Conservation (phyloP, 2,797 vertebrate genomes). For the Echeneis naucrates region DNA sequence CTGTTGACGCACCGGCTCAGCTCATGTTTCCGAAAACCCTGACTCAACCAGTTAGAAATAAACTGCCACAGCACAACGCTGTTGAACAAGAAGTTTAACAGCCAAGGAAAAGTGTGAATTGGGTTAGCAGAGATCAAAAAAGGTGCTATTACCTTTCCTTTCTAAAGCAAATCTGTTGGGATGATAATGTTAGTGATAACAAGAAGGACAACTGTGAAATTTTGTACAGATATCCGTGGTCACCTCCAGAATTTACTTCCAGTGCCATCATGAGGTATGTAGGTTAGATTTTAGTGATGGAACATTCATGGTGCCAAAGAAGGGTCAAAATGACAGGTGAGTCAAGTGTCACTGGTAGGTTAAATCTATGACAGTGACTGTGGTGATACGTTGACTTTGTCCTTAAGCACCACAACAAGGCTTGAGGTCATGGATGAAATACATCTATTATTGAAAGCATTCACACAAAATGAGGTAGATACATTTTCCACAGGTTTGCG, state of each 20-base stretch:
- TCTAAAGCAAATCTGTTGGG: background rate
- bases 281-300: background rate
- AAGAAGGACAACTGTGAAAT: background rate
- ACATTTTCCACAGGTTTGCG: background rate
- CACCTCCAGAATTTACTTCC: no score
- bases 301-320: background rate
- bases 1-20: slow-evolving; percentile 1
- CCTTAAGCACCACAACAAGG: background rate
- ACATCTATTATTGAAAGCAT: background rate
- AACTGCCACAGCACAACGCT: background rate
- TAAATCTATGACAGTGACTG: background rate
- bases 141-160: background rate
- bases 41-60: slow-evolving; percentile 19
- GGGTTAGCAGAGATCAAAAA: background rate
- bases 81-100: background rate
- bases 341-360: no score
- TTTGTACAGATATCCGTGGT: no score
- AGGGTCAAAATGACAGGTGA: background rate
- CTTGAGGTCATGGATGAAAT: background rate
- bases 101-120: background rate
- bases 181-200: background rate
- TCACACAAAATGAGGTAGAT: background rate
- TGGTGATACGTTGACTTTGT: background rate
- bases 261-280: background rate
- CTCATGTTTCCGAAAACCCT: slow-evolving; percentile 7